Base-by-base conservation (phyloP, 2,797 vertebrate species). In the Percopsis omiscomaycus region DNA sequence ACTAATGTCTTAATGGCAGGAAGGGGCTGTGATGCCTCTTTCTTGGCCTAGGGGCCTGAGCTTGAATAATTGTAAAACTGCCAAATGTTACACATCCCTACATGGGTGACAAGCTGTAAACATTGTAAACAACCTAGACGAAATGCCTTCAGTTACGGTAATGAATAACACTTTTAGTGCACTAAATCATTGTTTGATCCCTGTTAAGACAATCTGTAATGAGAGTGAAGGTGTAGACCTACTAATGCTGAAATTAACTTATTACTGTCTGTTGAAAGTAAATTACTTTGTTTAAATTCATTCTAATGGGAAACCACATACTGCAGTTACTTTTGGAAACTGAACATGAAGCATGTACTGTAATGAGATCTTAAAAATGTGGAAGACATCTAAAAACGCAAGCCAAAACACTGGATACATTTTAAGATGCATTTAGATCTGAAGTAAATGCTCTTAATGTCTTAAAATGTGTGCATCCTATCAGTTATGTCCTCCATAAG, bases 81-180 rank as follows among this genome's bases (percentile, higher is more conserved):
- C 75, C 78, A 81, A 77, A 82, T 51, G 45, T 66, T 48, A 2
- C 4, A 29, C 64, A 51, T 68, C 9, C 14, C 55, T 47, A 16
- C 45, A 1, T 11, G 59, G 52, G 37, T 48, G 27, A 53, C 14
- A 46, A 30, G 64, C 60, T 3, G 4, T 6, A 32, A 27, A 28
- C 27, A 14, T 9, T 22, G 27, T 58, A n/a, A 48, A 30, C 27
- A 8, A 42, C 22, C 29, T 14, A 53, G 59, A 66, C 51, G n/a
- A 71, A 73, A 68, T 44, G 68, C 55, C 73, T 64, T 69, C 8
- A 42, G 49, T 6, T 50, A 15, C 49, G 5, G 49, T 50, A 6
- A 28, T 61, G 49, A 44, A 3, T 55, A 52, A 52, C 4, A 55
- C 55, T 30, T 57, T 48, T 51, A 37, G 56, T 45, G 47, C 61